Conservation (phyloP, 2,797 vertebrate species). For the Tragelaphus eurycerus region DNA sequence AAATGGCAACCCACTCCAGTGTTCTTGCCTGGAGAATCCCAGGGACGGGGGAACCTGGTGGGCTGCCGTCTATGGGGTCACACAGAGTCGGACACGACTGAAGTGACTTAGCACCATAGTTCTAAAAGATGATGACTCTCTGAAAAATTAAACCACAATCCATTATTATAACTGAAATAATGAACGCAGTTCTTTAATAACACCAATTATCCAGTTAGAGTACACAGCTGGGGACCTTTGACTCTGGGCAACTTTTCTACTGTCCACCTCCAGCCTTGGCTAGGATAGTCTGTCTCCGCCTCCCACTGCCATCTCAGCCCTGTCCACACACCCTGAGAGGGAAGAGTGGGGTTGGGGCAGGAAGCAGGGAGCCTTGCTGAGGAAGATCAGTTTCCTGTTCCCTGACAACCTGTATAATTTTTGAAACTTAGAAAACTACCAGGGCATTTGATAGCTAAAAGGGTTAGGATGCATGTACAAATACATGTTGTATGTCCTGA, state of each 20-base stretch:
- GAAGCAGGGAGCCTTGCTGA: background rate
- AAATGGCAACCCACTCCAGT: too few relatives aligned
- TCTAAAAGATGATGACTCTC: background rate
- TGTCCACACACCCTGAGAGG: background rate
- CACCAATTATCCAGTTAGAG: background rate
- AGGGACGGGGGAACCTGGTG: too few relatives aligned
- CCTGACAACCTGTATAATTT: background rate
- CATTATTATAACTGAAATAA: background rate
- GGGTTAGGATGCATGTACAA: background rate
- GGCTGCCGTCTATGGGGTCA: too few relatives aligned
- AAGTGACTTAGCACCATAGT: background rate
- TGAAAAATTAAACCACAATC: background rate
- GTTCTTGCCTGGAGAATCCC: too few relatives aligned
- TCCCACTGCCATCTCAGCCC: background rate
- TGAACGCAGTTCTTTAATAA: background rate
- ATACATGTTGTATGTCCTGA: background rate
- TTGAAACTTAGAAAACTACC: background rate
- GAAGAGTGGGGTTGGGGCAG: too few relatives aligned
- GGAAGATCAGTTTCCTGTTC: background rate
- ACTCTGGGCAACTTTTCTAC: background rate
- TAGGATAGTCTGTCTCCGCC: background rate
- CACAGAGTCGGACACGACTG: too few relatives aligned
- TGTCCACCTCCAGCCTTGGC: background rate
- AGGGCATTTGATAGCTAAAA: background rate
- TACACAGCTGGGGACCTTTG: background rate